phyloP scores from a whole-genome alignment of 2,113 vertebrate genomes.

The Ciconia boyciana region DNA sequence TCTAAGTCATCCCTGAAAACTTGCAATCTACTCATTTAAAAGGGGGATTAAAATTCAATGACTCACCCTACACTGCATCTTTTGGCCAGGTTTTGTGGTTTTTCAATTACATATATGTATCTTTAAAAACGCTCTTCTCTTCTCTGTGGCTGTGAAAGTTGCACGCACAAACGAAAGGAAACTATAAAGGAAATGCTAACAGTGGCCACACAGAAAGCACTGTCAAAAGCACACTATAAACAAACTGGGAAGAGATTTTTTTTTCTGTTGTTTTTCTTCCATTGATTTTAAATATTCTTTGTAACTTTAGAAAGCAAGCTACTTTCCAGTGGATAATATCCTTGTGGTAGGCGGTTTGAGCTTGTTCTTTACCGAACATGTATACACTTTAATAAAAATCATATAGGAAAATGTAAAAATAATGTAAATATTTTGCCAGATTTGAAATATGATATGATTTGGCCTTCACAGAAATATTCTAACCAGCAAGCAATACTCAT shows the following conservation, averaged over 20 bases:
- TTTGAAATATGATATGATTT: not conserved
- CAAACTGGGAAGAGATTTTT: not conserved
- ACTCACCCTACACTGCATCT: not conserved
- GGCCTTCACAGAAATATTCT: not conserved
- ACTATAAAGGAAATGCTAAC: not conserved
- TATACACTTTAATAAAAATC: not conserved
- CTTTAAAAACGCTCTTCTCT: not conserved
- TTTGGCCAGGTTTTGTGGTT: slow-evolving; percentile 36
- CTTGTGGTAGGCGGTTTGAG: not conserved
- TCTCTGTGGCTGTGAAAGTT: not conserved
- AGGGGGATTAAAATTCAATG: not conserved
- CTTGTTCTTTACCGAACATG: not conserved
- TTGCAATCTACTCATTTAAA: not conserved
- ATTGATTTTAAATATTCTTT: slow-evolving; percentile 19
- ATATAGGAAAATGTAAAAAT: not conserved
- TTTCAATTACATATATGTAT: not conserved
- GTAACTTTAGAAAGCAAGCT: slow-evolving; percentile 1
- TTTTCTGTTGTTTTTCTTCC: not conserved
- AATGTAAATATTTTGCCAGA: not conserved
- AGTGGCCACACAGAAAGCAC: not conserved
- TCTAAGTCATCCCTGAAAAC: not conserved
- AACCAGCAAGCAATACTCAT: not conserved
- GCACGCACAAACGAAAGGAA: not conserved
- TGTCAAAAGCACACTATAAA: not conserved
- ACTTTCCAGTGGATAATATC: not conserved